Percentiles rank a stretch among this genome's conserved stretches.
phyloP scores from a whole-genome alignment of 2,888 invertebrate genomes.

The Thymelicus lineola region DNA sequence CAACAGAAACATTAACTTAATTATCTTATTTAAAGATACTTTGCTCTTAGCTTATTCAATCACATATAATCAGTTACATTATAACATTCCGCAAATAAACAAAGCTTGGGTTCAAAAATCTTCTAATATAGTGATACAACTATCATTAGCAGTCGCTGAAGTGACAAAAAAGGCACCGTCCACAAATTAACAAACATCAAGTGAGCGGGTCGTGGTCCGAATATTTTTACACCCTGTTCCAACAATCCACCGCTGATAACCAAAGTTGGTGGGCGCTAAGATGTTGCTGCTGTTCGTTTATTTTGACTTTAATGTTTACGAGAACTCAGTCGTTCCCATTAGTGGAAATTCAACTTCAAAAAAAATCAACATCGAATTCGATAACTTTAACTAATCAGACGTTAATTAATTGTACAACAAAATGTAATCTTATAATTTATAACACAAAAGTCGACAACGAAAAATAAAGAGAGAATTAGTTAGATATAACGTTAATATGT shows the following conservation, averaged over 20 bases:
- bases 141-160: conserved; percentile 16
- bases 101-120: not conserved
- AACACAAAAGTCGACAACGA: too few relatives aligned
- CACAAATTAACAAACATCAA: conserved; percentile 56
- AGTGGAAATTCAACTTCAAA: too few relatives aligned
- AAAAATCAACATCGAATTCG: too few relatives aligned
- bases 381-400: too few relatives aligned
- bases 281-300: conserved; percentile 46
- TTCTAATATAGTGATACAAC: conserved; percentile 7
- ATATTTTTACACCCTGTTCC: conserved; percentile 72
- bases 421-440: too few relatives aligned
- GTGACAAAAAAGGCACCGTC: conserved; percentile 3
- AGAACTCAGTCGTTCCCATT: too few relatives aligned
- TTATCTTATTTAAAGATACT: too few relatives aligned
- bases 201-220: conserved; percentile 64
- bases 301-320: too few relatives aligned
- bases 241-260: conserved; percentile 81
- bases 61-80: not conserved
- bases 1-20: too few relatives aligned
- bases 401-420: too few relatives aligned
- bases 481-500: too few relatives aligned
- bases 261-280: conserved; percentile 69
- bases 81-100: not conserved
- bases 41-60: not conserved
- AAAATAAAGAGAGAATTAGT: too few relatives aligned